Evolutionary conservation across 1,140 invertebrate genomes (phyloP), one percentile per base, ranked within the genome.

Genomic region (Sarcophaga peregrina): DNA sequence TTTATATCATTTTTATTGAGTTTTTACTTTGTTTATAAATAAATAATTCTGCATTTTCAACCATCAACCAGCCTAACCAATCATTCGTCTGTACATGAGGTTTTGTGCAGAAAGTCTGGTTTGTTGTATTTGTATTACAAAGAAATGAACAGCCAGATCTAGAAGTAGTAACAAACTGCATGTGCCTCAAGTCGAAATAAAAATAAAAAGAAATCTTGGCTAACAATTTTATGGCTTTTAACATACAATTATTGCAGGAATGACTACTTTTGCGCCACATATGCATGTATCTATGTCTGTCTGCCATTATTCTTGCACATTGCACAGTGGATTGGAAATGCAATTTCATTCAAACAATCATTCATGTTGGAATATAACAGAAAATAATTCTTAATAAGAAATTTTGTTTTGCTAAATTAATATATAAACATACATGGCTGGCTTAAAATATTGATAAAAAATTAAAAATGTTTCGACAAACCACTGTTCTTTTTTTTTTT

Each of bases 101-200:
- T 37, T 37, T 37, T 68, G 62, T 68, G 62, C 62, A 25, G 62
- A 68, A 68, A 68, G 62, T 68, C 62, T 68, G 62, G 62, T 68
- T 68, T 17, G 62, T 68, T n/a, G 13, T 58, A 20, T 68, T 9
- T 68, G 62, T 58, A 58, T 68, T 68, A 68, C n/a, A 68, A 25
- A 68, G 20, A 68, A 8, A 20, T 52, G 50, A 52, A 68, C 62
- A 68, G 62, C 17, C n/a, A 68, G 62, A 58, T 68, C 62, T 20
- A n/a, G 62, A 68, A n/a, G 62, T 68, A 58, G 54, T 58, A n/a
- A 37, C 25, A 58, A 58, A 58, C 54, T 20, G 20, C 62, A 68
- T 68, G 62, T 7, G n/a, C 17, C 17, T 20, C 25, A 37, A 37
- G 25, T 37, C 25, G 25, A 37, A 37, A 37, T 4, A 37, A 37